Base-by-base conservation (phyloP, 1,140 invertebrate genomes). In the Asobara japonica region DNA sequence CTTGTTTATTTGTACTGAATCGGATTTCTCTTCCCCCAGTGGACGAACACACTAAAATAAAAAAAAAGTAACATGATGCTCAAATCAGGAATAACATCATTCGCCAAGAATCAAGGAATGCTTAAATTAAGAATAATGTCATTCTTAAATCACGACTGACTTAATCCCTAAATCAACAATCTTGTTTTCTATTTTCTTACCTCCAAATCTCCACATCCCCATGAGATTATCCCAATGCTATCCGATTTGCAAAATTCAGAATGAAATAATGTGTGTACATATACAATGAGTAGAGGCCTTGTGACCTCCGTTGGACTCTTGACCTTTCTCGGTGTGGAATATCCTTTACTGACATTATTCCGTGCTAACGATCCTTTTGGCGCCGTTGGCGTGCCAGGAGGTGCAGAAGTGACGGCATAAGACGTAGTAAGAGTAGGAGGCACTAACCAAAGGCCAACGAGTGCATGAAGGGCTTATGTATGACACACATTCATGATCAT, bases 401-500 rank as follows among this genome's bases (percentile, higher is more conserved):
- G 72, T 74, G 18, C 48, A 20, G 18, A 60, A 27, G 20, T 56
- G 18, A 56, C 22, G 36, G n/a, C 16, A 69, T 13, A 51, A 18
- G 25, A 18, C 48, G n/a, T 10, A 27, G 41, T 13, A 4, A 16
- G 13, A 45, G 64, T 56, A n/a, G n/a, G 56, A 48, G 65, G 48
- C 11, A 31, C 27, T n/a, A 36, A n/a, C 18, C 8, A 31, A 13
- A 66, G 36, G 56, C 7, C 10, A 65, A 72, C 20, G 31, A 18
- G 51, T 31, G 25, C 16, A 69, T 33, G 20, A 25, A 65, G 72
- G 79, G 76, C 79, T 76, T 78, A 78, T 74, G 79, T 82, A 72
- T 81, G 77, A 78, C 78, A 80, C 79, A 81, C 77, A 80, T 80
- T 85, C 79, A 84, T 82, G 83, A 82, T 84, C 84, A 84, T 84